These are phyloP conservation scores for Strigops habroptila DNA, from an alignment of 2,113 vertebrate species.

Conservation along the genomic window DNA sequence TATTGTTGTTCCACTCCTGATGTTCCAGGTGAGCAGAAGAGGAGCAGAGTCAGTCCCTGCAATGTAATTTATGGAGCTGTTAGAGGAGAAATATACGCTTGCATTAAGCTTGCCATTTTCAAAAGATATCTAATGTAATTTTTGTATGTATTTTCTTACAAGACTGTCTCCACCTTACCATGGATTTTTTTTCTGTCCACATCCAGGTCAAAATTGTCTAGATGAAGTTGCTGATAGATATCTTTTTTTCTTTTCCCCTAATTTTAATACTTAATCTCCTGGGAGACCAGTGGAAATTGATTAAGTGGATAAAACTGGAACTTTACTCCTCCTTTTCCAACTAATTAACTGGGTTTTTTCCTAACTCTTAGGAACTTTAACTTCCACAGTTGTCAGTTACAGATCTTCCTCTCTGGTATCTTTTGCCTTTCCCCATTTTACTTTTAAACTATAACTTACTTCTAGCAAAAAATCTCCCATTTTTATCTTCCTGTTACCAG, in stretches of 20 bases:
- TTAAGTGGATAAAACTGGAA: conserved; percentile 1
- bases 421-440: neutral
- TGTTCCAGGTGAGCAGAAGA: neutral
- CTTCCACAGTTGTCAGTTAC: neutral
- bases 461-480: neutral
- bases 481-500: neutral
- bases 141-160: neutral
- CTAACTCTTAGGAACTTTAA: neutral
- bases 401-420: neutral
- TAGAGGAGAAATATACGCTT: neutral
- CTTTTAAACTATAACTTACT: neutral
- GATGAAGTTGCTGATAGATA: neutral
- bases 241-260: neutral
- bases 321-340: neutral
- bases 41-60: neutral
- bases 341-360: neutral
- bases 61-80: neutral
- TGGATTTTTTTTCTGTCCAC: neutral
- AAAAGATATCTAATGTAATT: neutral
- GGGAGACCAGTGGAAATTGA: neutral
- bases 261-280: neutral
- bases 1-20: neutral
- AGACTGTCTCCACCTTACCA: neutral
- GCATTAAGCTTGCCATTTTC: neutral
- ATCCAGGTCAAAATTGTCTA: neutral